Evolutionary conservation across 2,113 vertebrate species (phyloP).

Genomic region (Bostrychus sinensis): DNA sequence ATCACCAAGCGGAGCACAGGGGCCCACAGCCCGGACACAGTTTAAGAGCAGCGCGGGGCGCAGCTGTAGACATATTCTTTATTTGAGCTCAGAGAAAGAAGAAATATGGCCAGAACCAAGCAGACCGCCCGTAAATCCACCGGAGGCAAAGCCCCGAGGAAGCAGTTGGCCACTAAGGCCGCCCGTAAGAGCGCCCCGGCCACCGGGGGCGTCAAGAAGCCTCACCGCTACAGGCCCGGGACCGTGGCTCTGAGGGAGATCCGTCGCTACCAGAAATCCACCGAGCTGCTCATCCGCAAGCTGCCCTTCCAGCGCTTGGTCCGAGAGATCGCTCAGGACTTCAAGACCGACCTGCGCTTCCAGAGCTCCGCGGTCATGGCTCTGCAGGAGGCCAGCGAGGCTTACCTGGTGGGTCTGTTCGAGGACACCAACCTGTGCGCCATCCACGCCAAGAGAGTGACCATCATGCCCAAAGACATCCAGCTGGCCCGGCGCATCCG

Average conservation of each 20-base stretch:
- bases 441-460: conserved; percentile 83
- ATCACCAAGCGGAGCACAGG: no score
- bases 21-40: no score
- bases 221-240: conserved; percentile 2
- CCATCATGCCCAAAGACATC: conserved; percentile 86
- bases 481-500: conserved; percentile 84
- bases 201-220: conserved; percentile 31
- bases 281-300: conserved; percentile 5
- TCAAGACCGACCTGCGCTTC: conserved; percentile 69
- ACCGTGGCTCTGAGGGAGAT: conserved; percentile 11
- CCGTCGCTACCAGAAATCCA: background rate
- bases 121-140: conserved; percentile 33
- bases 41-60: no score
- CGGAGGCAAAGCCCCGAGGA: conserved; percentile 31
- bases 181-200: conserved; percentile 36
- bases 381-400: conserved; percentile 81
- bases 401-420: conserved; percentile 81
- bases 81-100: no score
- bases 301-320: conserved; percentile 65
- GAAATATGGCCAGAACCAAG: conserved; percentile 9
- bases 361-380: conserved; percentile 71
- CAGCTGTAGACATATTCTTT: no score
- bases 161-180: conserved; percentile 35
- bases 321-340: conserved; percentile 64
- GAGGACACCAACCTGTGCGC: conserved; percentile 84